Evolutionary conservation across 2,113 vertebrate species (phyloP).

Genomic region (Otus sunia): DNA sequence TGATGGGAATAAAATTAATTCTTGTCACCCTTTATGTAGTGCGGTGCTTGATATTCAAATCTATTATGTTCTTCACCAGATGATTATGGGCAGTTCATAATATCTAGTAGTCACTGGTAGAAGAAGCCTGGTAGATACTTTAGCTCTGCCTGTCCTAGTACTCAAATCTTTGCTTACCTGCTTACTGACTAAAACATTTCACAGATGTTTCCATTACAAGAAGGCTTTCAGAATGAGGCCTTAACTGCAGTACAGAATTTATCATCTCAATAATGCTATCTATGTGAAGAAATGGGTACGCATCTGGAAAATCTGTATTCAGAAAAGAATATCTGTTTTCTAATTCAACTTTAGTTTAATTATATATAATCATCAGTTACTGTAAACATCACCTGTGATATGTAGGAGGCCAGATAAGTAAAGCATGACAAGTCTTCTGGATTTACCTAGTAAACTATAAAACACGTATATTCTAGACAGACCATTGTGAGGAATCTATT

Average conservation of each 20-base stretch:
- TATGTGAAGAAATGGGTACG: neutral
- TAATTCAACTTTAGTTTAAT: neutral
- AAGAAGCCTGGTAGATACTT: neutral
- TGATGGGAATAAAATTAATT: slow-evolving; percentile 32
- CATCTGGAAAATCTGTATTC: neutral
- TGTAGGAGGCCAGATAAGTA: neutral
- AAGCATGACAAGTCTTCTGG: neutral
- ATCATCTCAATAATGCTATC: neutral
- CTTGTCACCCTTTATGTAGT: neutral
- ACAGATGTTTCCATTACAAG: neutral
- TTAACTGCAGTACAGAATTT: neutral
- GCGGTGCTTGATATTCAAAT: neutral
- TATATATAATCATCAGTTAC: neutral
- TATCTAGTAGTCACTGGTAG: neutral
- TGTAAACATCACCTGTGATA: neutral
- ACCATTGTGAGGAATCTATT: neutral
- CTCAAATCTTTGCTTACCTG: neutral
- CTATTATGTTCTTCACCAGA: neutral
- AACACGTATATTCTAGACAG: neutral
- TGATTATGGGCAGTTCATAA: neutral
- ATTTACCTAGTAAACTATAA: neutral
- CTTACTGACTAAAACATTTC: neutral
- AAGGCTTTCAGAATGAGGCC: neutral
- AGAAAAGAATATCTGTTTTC: neutral
- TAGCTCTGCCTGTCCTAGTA: neutral